Base-by-base conservation (phyloP, 2,888 invertebrate species). In the Entomobrya proxima region DNA sequence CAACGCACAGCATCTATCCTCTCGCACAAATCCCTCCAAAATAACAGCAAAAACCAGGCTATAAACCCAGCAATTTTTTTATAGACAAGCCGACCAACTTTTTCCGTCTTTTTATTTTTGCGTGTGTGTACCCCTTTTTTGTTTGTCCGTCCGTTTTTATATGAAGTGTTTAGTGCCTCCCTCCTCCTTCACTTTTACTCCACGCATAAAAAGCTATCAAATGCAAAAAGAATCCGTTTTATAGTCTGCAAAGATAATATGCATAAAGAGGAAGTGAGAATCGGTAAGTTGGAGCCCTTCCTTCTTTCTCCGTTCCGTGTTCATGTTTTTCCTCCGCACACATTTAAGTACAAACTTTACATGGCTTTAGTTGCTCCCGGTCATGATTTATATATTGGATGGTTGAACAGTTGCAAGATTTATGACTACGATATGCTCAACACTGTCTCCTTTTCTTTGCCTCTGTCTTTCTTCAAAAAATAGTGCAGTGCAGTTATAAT, bases 341-440 rank as follows among this genome's bases (percentile, higher is more conserved):
- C 52, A 27, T 1, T 11, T 2, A 18, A 27, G 32, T 44, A 67
- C 37, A 44, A 24, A 52, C 32, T 6, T 6, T 47, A 40, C 40
- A 40, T 27, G 58, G 58, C 74, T 80, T 58, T 67, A 80, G 37
- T 50, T 75, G 64, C 61, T 52, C 75, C 18, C 58, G 64, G 69
- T 75, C 82, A 89, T 89, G 89, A 89, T 89, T 89, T 89, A 89
- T 89, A 87, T 76, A 82, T 82, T 82, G 86, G 81, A 89, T 88
- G 88, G 86, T 88, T 87, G 89, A 89, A 88, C 88, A 89, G 88
- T 88, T 86, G 79, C 77, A 88, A 84, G 88, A 89, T 89, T 89
- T 89, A 89, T 89, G 87, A 79, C 88, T 84, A 74, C 83, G 89
- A 89, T 89, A 89, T 88, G 88, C 87, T 89, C 87, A 89, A 87